Evolutionary conservation across 2,888 invertebrate species (phyloP).

Genomic region (Furcula furcula): DNA sequence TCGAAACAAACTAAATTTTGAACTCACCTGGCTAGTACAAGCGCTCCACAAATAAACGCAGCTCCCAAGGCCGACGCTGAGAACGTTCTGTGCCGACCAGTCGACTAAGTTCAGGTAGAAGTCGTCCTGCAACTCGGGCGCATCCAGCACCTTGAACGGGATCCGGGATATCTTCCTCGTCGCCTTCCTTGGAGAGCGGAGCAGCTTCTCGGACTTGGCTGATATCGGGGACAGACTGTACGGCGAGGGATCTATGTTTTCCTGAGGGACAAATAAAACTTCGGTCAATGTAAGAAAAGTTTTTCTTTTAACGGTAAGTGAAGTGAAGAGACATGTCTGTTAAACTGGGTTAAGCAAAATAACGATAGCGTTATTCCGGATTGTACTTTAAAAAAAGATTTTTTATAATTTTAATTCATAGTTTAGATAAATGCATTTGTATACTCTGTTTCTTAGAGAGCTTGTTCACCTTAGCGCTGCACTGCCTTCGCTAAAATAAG

Average conservation of each 20-base stretch:
- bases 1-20: no score
- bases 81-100: constrained; percentile 99
- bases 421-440: background rate
- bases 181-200: constrained; percentile 98
- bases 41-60: constrained; percentile 99
- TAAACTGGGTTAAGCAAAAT: no score
- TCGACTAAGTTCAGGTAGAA: constrained; percentile 99
- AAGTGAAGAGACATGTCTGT: no score
- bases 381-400: background rate
- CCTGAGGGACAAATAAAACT: constrained; percentile 73
- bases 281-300: background rate
- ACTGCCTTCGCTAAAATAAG: constrained; percentile 6
- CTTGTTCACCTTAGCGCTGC: background rate
- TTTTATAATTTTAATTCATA: background rate
- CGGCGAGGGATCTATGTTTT: constrained; percentile 91
- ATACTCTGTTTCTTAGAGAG: constrained; percentile 5
- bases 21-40: constrained; percentile 94
- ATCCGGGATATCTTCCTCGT: constrained; percentile 98
- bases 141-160: constrained; percentile 98
- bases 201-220: constrained; percentile 95
- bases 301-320: no score
- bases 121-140: constrained; percentile 98
- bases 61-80: constrained; percentile 98
- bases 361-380: no score
- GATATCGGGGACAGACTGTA: constrained; percentile 98